These are phyloP conservation scores for Petrocephalus microphthalmus DNA, from an alignment of 2,113 vertebrate genomes.

Conservation along the genomic window DNA sequence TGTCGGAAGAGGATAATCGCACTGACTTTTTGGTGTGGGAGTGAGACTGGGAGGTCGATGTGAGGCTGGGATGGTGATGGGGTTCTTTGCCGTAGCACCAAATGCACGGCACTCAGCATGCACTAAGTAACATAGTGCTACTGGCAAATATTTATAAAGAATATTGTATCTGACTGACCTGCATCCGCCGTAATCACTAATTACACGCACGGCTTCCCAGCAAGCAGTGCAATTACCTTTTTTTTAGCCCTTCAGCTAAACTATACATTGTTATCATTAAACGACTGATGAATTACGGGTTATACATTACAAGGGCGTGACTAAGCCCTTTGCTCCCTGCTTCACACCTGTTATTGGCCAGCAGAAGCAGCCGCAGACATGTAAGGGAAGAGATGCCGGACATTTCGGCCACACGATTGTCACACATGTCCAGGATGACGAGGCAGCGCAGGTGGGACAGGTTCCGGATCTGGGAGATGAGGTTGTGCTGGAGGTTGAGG, in stretches of 20 bases:
- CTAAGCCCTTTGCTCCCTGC: background rate
- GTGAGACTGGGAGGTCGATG: background rate
- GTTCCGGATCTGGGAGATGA: constrained; percentile 77
- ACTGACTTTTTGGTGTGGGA: background rate
- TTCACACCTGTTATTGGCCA: constrained; percentile 88
- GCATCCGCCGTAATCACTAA: background rate
- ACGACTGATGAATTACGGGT: background rate
- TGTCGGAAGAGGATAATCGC: background rate
- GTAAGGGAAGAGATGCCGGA: constrained; percentile 72
- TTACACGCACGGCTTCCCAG: background rate
- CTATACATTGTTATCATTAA: background rate
- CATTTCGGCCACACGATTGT: constrained; percentile 86
- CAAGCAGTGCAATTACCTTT: background rate
- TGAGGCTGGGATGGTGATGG: background rate
- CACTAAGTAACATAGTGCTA: background rate
- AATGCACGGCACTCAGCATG: background rate
- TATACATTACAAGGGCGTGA: background rate
- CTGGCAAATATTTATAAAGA: background rate
- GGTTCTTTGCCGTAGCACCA: background rate
- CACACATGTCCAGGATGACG: constrained; percentile 83
- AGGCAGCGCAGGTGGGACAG: constrained; percentile 77
- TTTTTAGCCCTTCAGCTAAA: background rate
- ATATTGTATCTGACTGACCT: background rate
- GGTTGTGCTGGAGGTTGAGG: constrained; percentile 89
- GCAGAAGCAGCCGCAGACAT: constrained; percentile 76